These are phyloP conservation scores for Tricholauxania praeusta DNA, from an alignment of 2,888 invertebrate species.

Conservation along the genomic window DNA sequence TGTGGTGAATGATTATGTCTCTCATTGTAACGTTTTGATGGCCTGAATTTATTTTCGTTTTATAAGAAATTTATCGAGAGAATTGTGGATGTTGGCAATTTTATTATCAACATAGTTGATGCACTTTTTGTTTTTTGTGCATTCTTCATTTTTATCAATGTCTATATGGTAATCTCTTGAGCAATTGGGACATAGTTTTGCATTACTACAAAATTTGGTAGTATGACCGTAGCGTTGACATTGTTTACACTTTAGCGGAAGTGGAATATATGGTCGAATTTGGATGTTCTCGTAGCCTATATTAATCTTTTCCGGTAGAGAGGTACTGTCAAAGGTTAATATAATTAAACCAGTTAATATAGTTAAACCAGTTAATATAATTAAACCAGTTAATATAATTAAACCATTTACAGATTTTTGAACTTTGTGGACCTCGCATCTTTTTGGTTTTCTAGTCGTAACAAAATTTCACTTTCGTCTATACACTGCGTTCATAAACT, in stretches of 20 bases:
- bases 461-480: neutral
- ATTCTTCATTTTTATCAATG: too few species aligned
- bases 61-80: slow-evolving; percentile 30
- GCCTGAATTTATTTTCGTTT: slow-evolving; percentile 37
- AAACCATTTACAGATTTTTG: neutral
- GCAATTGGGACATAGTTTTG: slow-evolving; percentile 22
- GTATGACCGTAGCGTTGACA: slow-evolving; percentile 24
- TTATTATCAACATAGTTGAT: slow-evolving; percentile 16
- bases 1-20: neutral
- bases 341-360: too few species aligned
- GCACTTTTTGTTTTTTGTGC: slow-evolving; percentile 27
- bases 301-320: slow-evolving; percentile 32
- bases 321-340: too few species aligned
- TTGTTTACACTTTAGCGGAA: slow-evolving; percentile 23
- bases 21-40: slow-evolving; percentile 21
- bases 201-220: slow-evolving; percentile 17
- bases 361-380: too few species aligned
- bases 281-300: slow-evolving; percentile 37
- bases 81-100: slow-evolving; percentile 1
- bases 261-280: slow-evolving; percentile 27
- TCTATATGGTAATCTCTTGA: slow-evolving; percentile 13
- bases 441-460: neutral
- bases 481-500: too few species aligned
- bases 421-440: slow-evolving; percentile 1
- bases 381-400: too few species aligned